Evolutionary conservation across 2,113 vertebrate species (phyloP), one percentile per base, ranked within the genome.

Genomic region (Elephantulus edwardii): DNA sequence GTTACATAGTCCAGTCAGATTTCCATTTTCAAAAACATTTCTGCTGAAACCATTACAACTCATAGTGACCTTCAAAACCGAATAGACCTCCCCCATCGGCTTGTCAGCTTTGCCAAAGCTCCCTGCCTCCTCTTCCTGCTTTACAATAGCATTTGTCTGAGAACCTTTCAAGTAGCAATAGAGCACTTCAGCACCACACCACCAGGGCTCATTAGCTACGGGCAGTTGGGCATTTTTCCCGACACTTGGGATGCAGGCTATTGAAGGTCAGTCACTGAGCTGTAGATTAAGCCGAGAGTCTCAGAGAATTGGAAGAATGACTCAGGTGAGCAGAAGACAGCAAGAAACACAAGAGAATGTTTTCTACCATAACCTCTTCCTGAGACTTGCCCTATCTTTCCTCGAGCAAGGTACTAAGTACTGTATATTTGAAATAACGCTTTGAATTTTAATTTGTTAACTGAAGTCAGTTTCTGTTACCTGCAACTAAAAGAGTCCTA

Each of bases 301-400:
- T 1, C 5, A 56, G 52, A 35, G 20, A 60, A 50, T 38, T 0
- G 6, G 52, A 60, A 78, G 54, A 35, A 24, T 10, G 19, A 40
- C 66, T 12, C 40, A 35, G 58, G 62, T 9, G 8, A 28, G 33
- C 8, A 70, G 56, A 56, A 33, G n/a, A 11, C 60, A 30, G 48
- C 6, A 3, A 26, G 35, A 66, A 46, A n/a, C 24, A 7, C 38
- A 12, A 8, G 46, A 44, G 3, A 54, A 11, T 0, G 3, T 1
- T 20, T 8, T 11, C 42, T 40, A n/a, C 1, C 0, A 11, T 7
- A 30, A 0, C 0, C 24, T 20, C 70, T 44, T 76, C 33, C 33
- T 30, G 2, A n/a, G 5, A 58, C 19, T 2, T 11, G 28, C 48
- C 3, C 19, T 5, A 0, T 5, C 20, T 81, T 35, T 48, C 11